A percentile compares a stretch with the other conserved stretches of the same genome.
phyloP scores from a whole-genome alignment of 1,140 invertebrate species.

The Helicorthomorpha holstii region DNA sequence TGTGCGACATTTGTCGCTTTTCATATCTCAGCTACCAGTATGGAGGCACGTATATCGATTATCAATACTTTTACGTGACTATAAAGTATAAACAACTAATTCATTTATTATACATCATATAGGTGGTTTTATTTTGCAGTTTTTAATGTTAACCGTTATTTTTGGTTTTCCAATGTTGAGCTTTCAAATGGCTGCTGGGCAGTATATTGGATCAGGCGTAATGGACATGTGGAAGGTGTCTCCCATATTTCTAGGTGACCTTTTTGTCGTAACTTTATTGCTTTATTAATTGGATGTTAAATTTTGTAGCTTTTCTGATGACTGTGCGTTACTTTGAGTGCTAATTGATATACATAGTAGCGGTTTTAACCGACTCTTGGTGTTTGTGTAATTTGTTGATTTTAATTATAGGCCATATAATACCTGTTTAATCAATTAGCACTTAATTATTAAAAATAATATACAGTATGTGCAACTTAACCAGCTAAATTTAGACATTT shows the following conservation, averaged over 20 bases:
- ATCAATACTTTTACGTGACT: background rate
- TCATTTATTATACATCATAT: slow-evolving; percentile 24
- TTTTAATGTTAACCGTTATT: slow-evolving; percentile 59
- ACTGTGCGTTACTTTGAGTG: too few relatives aligned
- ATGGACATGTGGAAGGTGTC: slow-evolving; percentile 87
- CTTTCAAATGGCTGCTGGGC: slow-evolving; percentile 65
- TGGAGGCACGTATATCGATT: slow-evolving; percentile 41
- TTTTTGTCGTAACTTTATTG: too few relatives aligned
- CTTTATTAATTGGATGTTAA: too few relatives aligned
- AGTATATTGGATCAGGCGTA: slow-evolving; percentile 61
- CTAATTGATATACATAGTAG: too few relatives aligned
- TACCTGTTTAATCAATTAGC: too few relatives aligned
- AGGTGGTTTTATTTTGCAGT: slow-evolving; percentile 78
- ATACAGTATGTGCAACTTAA: too few relatives aligned
- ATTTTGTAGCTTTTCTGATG: too few relatives aligned
- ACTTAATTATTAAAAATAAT: too few relatives aligned
- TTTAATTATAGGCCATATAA: too few relatives aligned
- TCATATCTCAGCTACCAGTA: slow-evolving; percentile 69
- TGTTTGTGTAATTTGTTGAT: too few relatives aligned
- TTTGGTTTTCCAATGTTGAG: slow-evolving; percentile 73
- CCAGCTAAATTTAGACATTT: background rate
- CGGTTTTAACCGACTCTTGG: too few relatives aligned
- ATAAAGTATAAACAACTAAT: background rate
- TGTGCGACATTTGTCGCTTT: slow-evolving; percentile 77
- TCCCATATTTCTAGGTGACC: slow-evolving; percentile 56